Base-by-base conservation (phyloP, 2,113 vertebrate species). In the Cichladusa arquata region DNA sequence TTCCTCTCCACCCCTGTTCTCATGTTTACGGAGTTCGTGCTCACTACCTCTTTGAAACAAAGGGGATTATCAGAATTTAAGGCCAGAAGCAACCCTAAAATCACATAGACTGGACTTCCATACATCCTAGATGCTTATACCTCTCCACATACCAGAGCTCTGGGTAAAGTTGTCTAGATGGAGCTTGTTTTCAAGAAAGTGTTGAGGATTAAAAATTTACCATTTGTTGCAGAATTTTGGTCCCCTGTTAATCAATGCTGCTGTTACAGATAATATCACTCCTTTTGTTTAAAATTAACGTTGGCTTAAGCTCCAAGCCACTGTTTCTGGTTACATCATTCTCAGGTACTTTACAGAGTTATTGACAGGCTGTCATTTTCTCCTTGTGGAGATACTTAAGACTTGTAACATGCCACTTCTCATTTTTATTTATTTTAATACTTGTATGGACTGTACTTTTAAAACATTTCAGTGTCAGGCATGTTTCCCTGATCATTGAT, bases 281-380 rank as follows among this genome's bases (percentile, higher is more conserved):
- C 53, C 20, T 61, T 67, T 47, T 67, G 38, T 84, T 95, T 82
- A 90, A 90, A 95, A 90, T 87, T 66, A 76, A 76, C 57, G 79
- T 33, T 62, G 53, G 8, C 9, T 57, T 84, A 66, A 81, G 29
- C 36, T 81, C 12, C 23, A 26, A 81, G 58, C 6, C 47, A 48
- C 38, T 84, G 6, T 14, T 81, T 62, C 12, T 76, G n/a, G 6
- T 57, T 81, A 42, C 18, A 6, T 67, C 47, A 42, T 88, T 84
- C 36, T 81, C 70, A 72, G 47, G 24, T 77, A 44, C 47, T 84
- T 81, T 22, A 81, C 47, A 48, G 47, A 77, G n/a, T 36, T 73
- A n/a, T 78, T 78, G 10, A 23, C 29, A 67, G 82, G 29, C 64
- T 81, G 58, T 29, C 7, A 51, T 66, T 93, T 95, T 88, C 47